phyloP scores from a whole-genome alignment of 1,140 invertebrate species.

The Drosophila ironensis region DNA sequence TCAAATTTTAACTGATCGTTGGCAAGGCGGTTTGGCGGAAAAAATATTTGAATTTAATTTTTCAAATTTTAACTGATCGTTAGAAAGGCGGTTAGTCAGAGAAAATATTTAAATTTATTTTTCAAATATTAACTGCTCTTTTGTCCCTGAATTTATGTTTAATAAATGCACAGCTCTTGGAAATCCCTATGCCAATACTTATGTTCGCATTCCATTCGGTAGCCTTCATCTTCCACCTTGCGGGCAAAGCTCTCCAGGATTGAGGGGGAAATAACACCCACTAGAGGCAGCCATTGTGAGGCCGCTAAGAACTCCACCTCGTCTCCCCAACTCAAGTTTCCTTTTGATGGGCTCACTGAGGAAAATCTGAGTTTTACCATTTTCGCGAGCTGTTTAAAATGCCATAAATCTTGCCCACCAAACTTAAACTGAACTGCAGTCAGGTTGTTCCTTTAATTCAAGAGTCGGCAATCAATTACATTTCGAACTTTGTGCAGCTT shows the following conservation, averaged over 20 bases:
- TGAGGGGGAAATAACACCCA: conserved; percentile 24
- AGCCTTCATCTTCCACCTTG: conserved; percentile 17
- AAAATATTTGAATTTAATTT: too few relatives aligned
- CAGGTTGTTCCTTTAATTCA: too few relatives aligned
- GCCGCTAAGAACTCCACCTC: conserved; percentile 19
- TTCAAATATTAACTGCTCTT: too few relatives aligned
- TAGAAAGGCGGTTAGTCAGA: too few relatives aligned
- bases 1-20: too few relatives aligned
- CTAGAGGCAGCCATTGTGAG: conserved; percentile 29
- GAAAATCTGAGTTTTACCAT: neutral
- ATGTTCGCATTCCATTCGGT: conserved; percentile 56
- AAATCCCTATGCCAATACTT: neutral
- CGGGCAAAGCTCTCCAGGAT: neutral
- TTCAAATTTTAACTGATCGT: too few relatives aligned
- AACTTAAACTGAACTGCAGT: too few relatives aligned
- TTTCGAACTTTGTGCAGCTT: neutral
- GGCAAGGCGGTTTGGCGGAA: too few relatives aligned
- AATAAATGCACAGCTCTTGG: conserved; percentile 47
- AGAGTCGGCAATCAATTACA: too few relatives aligned
- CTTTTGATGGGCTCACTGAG: conserved; percentile 26
- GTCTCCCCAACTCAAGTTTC: conserved; percentile 27
- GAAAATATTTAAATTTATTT: too few relatives aligned
- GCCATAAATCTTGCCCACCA: too few relatives aligned
- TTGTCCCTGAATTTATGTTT: conserved; percentile 69
- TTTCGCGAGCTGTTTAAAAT: too few relatives aligned